Percentiles rank a stretch among this genome's conserved stretches.
phyloP scores from a whole-genome alignment of 1,140 invertebrate species.

The Drosophila littoralis region DNA sequence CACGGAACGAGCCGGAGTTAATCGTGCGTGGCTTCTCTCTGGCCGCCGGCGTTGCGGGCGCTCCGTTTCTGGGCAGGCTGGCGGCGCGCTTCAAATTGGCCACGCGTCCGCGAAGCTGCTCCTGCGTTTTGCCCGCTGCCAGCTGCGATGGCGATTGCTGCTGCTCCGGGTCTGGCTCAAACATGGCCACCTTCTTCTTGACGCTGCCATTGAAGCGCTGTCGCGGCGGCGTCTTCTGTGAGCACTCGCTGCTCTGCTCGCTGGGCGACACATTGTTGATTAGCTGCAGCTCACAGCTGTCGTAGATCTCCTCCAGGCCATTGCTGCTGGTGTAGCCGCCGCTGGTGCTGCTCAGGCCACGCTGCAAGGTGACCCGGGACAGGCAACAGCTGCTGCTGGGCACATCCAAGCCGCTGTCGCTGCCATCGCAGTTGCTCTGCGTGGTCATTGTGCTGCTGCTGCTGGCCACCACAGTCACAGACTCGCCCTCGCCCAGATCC shows the following conservation, averaged over 20 bases:
- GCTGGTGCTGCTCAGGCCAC: slow-evolving; percentile 86
- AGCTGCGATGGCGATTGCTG: slow-evolving; percentile 53
- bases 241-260: slow-evolving; percentile 91
- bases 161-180: slow-evolving; percentile 60
- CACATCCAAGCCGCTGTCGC: slow-evolving; percentile 91
- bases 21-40: slow-evolving; percentile 53
- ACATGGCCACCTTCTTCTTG: slow-evolving; percentile 82
- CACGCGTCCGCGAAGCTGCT: slow-evolving; percentile 62
- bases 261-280: slow-evolving; percentile 86
- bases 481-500: slow-evolving; percentile 55
- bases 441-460: slow-evolving; percentile 23
- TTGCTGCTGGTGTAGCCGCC: slow-evolving; percentile 87
- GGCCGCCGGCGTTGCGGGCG: slow-evolving; percentile 53
- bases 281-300: slow-evolving; percentile 89
- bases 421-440: slow-evolving; percentile 86
- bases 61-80: slow-evolving; percentile 85
- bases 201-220: slow-evolving; percentile 44
- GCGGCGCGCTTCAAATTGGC: slow-evolving; percentile 85
- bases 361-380: slow-evolving; percentile 71
- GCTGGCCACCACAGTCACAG: slow-evolving; percentile 26
- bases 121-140: slow-evolving; percentile 18
- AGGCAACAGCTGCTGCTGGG: slow-evolving; percentile 85
- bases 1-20: slow-evolving; percentile 58
- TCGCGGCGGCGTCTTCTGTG: slow-evolving; percentile 73
- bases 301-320: slow-evolving; percentile 86